Percentiles rank a stretch among this genome's conserved stretches.
These are phyloP conservation scores for Callosobruchus maculatus DNA, from an alignment of 2,888 invertebrate species.

Conservation along the genomic window DNA sequence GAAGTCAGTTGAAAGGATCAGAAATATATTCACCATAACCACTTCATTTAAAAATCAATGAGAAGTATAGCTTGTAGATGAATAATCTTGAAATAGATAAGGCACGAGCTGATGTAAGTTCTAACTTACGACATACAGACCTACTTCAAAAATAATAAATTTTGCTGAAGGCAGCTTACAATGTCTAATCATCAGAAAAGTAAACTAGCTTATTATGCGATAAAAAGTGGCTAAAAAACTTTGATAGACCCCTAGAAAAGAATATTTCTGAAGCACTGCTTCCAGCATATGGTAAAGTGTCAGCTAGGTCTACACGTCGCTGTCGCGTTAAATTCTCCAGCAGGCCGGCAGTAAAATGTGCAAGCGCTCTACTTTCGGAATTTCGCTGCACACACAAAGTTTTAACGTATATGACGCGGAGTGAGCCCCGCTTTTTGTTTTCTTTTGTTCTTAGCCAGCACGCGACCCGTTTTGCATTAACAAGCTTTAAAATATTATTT, in stretches of 20 bases:
- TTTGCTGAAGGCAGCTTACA: too few species aligned
- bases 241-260: not conserved
- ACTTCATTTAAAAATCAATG: too few species aligned
- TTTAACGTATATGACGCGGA: not conserved
- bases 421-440: not conserved
- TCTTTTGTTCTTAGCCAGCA: not conserved
- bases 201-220: too few species aligned
- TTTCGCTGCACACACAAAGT: not conserved
- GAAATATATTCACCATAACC: too few species aligned
- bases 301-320: not conserved
- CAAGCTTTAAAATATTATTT: not conserved
- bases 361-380: not conserved
- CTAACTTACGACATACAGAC: too few species aligned
- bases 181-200: too few species aligned
- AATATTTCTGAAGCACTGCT: not conserved
- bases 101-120: too few species aligned
- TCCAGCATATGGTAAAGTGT: not conserved
- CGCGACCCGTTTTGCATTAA: not conserved
- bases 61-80: too few species aligned
- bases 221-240: too few species aligned
- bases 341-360: not conserved
- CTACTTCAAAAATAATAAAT: too few species aligned
- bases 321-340: not conserved
- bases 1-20: too few species aligned
- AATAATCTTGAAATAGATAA: too few species aligned